Percentiles rank a stretch among this genome's conserved stretches.
Evolutionary conservation across 92 coral and sea anemone genomes (phyloP).

Genomic region (Heliopora coerulea): DNA sequence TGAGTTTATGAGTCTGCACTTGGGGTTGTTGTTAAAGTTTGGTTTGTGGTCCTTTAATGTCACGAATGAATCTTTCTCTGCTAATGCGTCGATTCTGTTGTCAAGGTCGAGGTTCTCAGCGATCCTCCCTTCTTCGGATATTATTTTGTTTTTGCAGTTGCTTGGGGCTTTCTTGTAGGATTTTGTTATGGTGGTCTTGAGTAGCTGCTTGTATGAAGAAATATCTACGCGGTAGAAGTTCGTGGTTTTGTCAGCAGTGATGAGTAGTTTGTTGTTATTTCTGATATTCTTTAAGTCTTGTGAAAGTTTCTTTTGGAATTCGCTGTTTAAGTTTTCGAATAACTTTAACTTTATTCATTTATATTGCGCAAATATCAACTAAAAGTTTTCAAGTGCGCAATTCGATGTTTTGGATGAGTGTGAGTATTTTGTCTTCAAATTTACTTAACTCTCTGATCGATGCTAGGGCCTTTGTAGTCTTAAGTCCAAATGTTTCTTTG

Average conservation of each 20-base stretch:
- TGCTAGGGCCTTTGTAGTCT: background rate
- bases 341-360: too few relatives aligned
- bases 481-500: background rate
- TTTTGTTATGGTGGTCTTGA: conserved; percentile 17
- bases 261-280: background rate
- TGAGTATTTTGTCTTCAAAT: conserved; percentile 4
- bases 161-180: conserved; percentile 35
- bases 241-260: conserved; percentile 20
- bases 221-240: conserved; percentile 24
- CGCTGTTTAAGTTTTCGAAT: background rate
- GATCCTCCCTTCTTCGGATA: conserved; percentile 9
- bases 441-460: background rate
- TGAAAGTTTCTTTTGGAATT: conserved; percentile 24
- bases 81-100: conserved; percentile 29
- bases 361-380: too few relatives aligned
- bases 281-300: conserved; percentile 22
- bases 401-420: too few relatives aligned
- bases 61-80: conserved; percentile 18
- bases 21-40: conserved; percentile 19
- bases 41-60: conserved; percentile 31
- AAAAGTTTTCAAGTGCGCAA: too few relatives aligned
- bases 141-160: background rate
- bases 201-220: conserved; percentile 10
- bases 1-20: conserved; percentile 27
- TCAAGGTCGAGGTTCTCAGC: conserved; percentile 26